These are phyloP conservation scores for Minunthozetes semirufus DNA, from an alignment of 2,888 invertebrate genomes.

Conservation along the genomic window DNA sequence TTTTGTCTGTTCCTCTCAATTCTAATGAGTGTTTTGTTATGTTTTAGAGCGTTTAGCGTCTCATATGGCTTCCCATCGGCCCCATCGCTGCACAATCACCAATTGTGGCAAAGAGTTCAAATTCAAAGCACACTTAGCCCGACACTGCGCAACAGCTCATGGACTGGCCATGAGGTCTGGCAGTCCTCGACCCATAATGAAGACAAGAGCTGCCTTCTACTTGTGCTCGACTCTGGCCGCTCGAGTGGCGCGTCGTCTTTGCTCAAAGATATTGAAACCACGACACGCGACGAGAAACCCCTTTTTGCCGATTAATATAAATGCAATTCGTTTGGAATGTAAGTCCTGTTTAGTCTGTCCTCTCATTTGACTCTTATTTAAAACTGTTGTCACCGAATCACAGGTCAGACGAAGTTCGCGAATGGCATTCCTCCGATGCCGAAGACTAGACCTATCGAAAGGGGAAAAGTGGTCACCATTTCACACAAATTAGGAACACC, in stretches of 20 bases:
- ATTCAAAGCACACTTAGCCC: constrained; percentile 82
- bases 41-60: constrained; percentile 51
- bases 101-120: constrained; percentile 95
- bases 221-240: constrained; percentile 84
- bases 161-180: constrained; percentile 58
- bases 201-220: constrained; percentile 93
- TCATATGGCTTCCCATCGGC: constrained; percentile 61
- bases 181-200: constrained; percentile 85
- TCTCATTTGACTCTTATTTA: constrained; percentile 44
- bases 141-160: constrained; percentile 89
- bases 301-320: constrained; percentile 56
- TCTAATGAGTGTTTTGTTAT: too few species aligned
- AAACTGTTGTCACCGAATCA: constrained; percentile 44
- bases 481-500: constrained; percentile 64
- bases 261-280: constrained; percentile 59
- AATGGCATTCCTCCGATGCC: constrained; percentile 44
- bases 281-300: constrained; percentile 83
- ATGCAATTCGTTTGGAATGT: constrained; percentile 81
- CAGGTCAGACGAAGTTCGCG: constrained; percentile 54
- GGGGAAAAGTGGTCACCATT: constrained; percentile 64
- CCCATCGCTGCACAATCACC: constrained; percentile 79
- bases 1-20: too few species aligned
- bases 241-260: constrained; percentile 76
- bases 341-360: background rate
- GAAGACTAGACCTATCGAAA: constrained; percentile 44